Evolutionary conservation across 2,797 vertebrate genomes (phyloP), one percentile per base, ranked within the genome.

Genomic region (Bucorvus abyssinicus): DNA sequence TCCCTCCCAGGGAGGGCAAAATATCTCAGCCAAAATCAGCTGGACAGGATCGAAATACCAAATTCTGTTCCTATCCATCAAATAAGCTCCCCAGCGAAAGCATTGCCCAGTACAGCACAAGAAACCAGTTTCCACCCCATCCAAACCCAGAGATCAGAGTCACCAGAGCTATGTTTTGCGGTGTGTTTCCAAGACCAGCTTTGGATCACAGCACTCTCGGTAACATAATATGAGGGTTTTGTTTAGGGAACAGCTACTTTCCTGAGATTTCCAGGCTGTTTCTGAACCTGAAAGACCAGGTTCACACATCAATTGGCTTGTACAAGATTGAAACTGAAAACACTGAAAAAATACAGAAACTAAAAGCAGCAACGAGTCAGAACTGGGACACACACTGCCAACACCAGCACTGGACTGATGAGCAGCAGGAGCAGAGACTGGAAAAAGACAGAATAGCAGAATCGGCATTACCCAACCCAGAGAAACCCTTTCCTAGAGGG

Each of bases 1-100:
- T n/a, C n/a, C n/a, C 42, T 88, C 95, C 82, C 91, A 91, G 49
- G 52, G 82, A 84, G 56, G 59, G 24, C 23, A 63, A 95, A 94
- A 79, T 68, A 91, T 67, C 94, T 47, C 55, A 79, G 61, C 53
- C 68, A 42, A 77, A 59, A 63, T 94, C 84, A 87, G n/a, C 64
- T 49, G 53, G 53, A 49, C 19, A 56, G 45, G 70, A 94, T 81
- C 36, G 7, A 95, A 96, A 94, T 47, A 61, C 14, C 52, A 55
- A 67, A 50, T 53, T 79, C 38, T 13, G 9, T 86, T 65, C 63
- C 55, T 12, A n/a, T 40, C 23, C 83, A 88, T 91, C 80, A 84
- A 71, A 86, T 56, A 30, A 84, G 32, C 17, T 77, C 78, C 78
- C 64, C 73, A 70, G 84, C 16, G 73, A 78, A 77, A 70, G 38